These are phyloP conservation scores for Varecia variegata DNA, from an alignment of 2,797 vertebrate species.

Conservation along the genomic window DNA sequence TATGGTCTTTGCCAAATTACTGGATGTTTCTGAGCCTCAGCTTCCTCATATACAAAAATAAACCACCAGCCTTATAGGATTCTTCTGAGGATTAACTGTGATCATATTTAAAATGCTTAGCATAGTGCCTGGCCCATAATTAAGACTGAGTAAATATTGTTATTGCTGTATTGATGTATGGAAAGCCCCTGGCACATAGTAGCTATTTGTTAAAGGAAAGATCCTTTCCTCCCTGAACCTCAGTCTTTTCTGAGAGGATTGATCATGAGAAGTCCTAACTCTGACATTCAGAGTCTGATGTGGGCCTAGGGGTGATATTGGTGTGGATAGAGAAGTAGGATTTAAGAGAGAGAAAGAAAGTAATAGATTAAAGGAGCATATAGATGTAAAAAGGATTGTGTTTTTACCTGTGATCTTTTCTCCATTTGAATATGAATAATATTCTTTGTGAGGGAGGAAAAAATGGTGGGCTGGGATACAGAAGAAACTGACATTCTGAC, in stretches of 20 bases:
- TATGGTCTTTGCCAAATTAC: neutral
- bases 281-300: neutral
- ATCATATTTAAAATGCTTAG: conserved; percentile 33
- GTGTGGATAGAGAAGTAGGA: neutral
- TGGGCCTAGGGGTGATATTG: neutral
- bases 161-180: neutral
- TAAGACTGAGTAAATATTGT: neutral
- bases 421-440: neutral
- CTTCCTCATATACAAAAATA: neutral
- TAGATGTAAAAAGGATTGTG: neutral
- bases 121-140: neutral
- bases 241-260: neutral
- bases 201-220: neutral
- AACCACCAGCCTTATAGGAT: neutral
- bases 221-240: neutral
- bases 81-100: conserved; percentile 28
- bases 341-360: neutral
- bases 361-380: neutral
- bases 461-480: neutral
- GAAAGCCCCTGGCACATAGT: neutral
- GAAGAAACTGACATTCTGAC: neutral
- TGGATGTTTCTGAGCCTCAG: neutral
- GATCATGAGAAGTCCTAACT: neutral
- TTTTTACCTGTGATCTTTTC: neutral
- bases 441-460: neutral